A percentile compares a stretch with the other conserved stretches of the same genome.
Conservation (phyloP, 2,113 vertebrate species). For the Cyrtonyx montezumae region DNA sequence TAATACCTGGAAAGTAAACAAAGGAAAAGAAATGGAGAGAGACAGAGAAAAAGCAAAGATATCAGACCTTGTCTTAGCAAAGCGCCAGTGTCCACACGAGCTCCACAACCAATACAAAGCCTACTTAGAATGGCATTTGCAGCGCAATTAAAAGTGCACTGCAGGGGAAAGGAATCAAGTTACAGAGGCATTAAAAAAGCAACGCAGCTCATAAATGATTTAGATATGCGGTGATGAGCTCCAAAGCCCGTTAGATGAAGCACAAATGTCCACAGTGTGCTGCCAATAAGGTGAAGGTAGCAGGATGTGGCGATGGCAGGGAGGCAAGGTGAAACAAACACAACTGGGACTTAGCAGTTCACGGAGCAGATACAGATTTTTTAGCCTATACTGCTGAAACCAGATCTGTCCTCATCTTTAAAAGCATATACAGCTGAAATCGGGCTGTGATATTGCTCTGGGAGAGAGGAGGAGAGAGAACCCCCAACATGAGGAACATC, state of each 20-base stretch:
- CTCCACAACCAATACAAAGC: neutral
- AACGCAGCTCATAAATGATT: constrained; percentile 25
- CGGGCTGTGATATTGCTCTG: neutral
- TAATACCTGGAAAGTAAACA: constrained; percentile 88
- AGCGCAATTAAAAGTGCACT: constrained; percentile 36
- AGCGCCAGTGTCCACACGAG: neutral
- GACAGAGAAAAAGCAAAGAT: constrained; percentile 22
- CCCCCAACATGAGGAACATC: neutral
- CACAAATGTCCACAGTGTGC: neutral
- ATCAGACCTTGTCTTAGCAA: constrained; percentile 22
- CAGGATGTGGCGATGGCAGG: neutral
- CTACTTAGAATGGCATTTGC: neutral
- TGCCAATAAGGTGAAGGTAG: neutral
- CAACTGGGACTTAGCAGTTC: neutral
- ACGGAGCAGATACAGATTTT: neutral
- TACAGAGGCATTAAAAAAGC: constrained; percentile 22
- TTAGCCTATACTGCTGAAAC: neutral
- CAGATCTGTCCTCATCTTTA: neutral
- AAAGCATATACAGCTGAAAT: neutral
- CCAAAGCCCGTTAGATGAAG: neutral
- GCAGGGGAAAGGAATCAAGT: neutral
- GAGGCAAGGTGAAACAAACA: neutral
- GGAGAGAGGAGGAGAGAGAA: neutral
- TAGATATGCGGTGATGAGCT: neutral
- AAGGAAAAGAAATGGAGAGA: neutral